Evolutionary conservation across 2,888 invertebrate genomes (phyloP), one percentile per base, ranked within the genome.

Genomic region (Sussaba pulchella): DNA sequence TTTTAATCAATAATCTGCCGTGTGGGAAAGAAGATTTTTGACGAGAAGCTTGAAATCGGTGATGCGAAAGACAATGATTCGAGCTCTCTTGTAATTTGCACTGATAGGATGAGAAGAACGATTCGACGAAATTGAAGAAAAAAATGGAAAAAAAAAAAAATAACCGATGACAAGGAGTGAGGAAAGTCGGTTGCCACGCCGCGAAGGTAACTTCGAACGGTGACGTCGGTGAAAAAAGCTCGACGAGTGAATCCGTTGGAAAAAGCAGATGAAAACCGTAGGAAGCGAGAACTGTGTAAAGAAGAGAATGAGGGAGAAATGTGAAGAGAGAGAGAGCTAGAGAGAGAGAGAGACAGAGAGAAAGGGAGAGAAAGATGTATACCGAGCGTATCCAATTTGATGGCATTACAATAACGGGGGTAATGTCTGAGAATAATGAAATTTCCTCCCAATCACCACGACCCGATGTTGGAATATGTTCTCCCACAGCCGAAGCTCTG

Each of bases 371-470:
- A 73, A 45, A 66, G 63, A 66, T 78, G 85, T 85, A 85, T 88
- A 87, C 88, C 87, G 86, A 89, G 88, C 88, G 90, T 90, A 91
- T 91, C 89, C 90, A 91, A 91, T 91, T 90, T 91, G 90, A 91
- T 90, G 90, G 90, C 91, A 90, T 91, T 91, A 91, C 91, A 91
- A 91, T 91, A 90, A 91, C 90, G 91, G 88, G 88, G 90, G 90
- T 91, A 91, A 91, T 91, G 91, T 89, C 90, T 89, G 90, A 90
- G 90, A 91, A 91, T 91, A 91, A 91, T 91, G 90, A 91, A 91
- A 91, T 91, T 91, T 91, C 88, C 91, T 76, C 89, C 89, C 91
- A 91, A 91, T 91, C 91, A 90, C 89, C 88, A 83, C 87, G 88
- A 88, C 88, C 88, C 88, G n/a, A n/a, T 87, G 84, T 85, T 83